Conservation (phyloP, 2,797 vertebrate species). For the Schizothorax lantsangensis region DNA sequence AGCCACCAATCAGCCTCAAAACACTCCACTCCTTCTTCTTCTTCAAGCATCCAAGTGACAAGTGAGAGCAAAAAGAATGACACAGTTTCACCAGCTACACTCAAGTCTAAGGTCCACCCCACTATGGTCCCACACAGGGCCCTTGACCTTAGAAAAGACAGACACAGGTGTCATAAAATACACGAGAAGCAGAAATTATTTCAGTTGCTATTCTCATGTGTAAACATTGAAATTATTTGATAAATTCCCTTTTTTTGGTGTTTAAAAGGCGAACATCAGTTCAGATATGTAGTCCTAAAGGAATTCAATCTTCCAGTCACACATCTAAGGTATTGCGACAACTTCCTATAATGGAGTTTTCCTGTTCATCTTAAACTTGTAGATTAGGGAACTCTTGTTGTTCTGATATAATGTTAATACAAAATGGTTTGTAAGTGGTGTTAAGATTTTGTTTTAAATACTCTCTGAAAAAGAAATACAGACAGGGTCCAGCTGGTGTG, state of each 20-base stretch:
- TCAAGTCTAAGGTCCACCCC: slow-evolving; percentile 12
- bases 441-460: slow-evolving; percentile 38
- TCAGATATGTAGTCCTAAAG: slow-evolving; percentile 9
- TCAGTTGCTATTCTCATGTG: neutral
- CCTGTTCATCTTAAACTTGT: neutral
- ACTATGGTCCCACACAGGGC: neutral
- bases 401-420: slow-evolving; percentile 10
- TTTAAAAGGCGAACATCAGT: slow-evolving; percentile 46
- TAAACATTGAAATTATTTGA: neutral
- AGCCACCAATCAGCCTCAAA: slow-evolving; percentile 54
- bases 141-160: slow-evolving; percentile 26
- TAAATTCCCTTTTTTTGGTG: neutral
- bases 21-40: neutral
- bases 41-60: slow-evolving; percentile 20
- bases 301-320: slow-evolving; percentile 17
- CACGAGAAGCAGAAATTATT: neutral
- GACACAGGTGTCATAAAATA: slow-evolving; percentile 39
- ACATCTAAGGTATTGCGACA: slow-evolving; percentile 39
- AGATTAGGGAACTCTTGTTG: neutral
- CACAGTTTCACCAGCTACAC: slow-evolving; percentile 36
- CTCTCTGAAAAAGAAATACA: neutral
- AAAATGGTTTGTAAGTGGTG: slow-evolving; percentile 12
- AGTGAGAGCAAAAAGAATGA: slow-evolving; percentile 42
- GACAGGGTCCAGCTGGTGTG: neutral
- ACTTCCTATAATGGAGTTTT: neutral